Base-by-base conservation (phyloP, 2,113 vertebrate genomes). In the Strix aluco region DNA sequence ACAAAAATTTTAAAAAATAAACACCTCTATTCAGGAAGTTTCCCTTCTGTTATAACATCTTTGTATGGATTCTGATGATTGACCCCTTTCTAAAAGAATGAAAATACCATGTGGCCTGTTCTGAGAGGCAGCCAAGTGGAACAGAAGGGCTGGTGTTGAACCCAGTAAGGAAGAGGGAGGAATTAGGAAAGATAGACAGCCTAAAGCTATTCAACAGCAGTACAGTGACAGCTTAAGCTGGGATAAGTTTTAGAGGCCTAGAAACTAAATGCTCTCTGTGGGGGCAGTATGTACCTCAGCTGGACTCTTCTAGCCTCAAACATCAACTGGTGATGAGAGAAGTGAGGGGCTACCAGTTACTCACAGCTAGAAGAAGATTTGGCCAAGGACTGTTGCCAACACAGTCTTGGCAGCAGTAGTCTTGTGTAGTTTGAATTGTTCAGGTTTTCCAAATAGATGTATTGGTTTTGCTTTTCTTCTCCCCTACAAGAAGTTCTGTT, bases 91-190 rank as follows among this genome's bases (percentile, higher is more conserved):
- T 93, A 34, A 66, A 94, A 95, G 92, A 85, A 95, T 82, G 70
- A 80, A 96, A 97, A 96, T 96, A 94, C 93, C 94, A 94, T 85
- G 96, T 92, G 93, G 93, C 93, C 87, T 83, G 81, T 42, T 78
- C 87, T 86, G 96, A 95, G 87, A 77, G 54, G 79, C 74, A 93
- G 96, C 96, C 96, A 97, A 97, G 81, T 77, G 51, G 96, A 97
- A 95, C 94, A 96, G 96, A 96, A 96, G 92, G 85, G 71, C 81
- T 22, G 72, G 92, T 80, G 90, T 38, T 73, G 96, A 92, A 96
- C 96, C 94, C 78, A 80, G 74, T 30, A 73, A 88, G 55, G 73
- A 72, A 91, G 74, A 92, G 38, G 16, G 34, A 96, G 66, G 87
- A 93, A 88, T 93, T 72, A 80, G 87, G 92, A 38, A 88, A 88